These are phyloP conservation scores for Eidolon helvum DNA, from an alignment of 2,113 vertebrate genomes.

Conservation along the genomic window DNA sequence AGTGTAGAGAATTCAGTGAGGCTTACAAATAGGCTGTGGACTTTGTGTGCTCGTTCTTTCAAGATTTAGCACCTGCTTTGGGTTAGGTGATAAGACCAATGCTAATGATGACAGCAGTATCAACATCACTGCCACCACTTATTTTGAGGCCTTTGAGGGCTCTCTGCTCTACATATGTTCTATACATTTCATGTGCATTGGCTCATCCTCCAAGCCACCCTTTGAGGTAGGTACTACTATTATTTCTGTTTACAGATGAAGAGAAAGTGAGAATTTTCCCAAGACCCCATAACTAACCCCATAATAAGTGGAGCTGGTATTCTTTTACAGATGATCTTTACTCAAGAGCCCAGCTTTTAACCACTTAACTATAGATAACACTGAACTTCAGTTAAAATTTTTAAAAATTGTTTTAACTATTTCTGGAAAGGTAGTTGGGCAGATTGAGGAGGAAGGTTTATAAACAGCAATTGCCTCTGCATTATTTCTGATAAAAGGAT, in stretches of 20 bases:
- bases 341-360: neutral
- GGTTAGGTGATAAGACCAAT: neutral
- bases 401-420: neutral
- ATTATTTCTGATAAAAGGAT: neutral
- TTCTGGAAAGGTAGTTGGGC: neutral
- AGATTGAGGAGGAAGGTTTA: neutral
- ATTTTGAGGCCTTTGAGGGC: neutral
- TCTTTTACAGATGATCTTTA: constrained; percentile 12
- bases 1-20: neutral
- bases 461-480: neutral
- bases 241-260: neutral
- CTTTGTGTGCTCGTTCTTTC: neutral
- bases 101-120: neutral
- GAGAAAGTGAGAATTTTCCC: neutral
- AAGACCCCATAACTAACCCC: neutral
- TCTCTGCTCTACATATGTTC: neutral
- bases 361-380: neutral
- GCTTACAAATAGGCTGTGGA: neutral
- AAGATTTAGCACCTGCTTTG: neutral
- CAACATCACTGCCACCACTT: too few species aligned
- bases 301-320: neutral
- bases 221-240: neutral
- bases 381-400: neutral
- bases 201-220: neutral
- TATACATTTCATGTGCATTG: neutral